phyloP scores from a whole-genome alignment of 2,113 vertebrate species.

The Muntiacus reevesi region DNA sequence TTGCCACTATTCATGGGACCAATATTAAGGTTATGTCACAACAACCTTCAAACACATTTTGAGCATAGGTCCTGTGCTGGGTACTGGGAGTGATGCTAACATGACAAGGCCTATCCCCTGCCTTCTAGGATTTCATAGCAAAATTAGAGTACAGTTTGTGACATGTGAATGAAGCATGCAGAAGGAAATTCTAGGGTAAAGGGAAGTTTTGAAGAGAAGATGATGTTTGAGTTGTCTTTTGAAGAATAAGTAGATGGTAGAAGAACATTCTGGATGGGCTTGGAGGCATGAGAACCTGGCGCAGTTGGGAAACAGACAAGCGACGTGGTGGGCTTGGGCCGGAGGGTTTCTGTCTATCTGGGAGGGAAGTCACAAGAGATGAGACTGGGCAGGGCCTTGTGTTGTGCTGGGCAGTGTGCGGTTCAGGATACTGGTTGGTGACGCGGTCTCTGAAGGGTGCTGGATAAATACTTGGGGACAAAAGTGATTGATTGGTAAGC shows the following conservation, averaged over 20 bases:
- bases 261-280: background rate
- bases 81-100: background rate
- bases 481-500: no score
- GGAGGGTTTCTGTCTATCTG: background rate
- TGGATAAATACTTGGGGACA: background rate
- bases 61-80: no score
- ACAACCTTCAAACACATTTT: background rate
- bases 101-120: background rate
- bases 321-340: background rate
- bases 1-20: background rate
- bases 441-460: no score
- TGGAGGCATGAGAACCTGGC: background rate
- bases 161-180: background rate
- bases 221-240: background rate
- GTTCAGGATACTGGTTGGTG: rapidly evolving
- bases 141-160: background rate
- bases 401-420: background rate
- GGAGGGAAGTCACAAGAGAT: background rate
- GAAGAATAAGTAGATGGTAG: background rate
- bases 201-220: background rate
- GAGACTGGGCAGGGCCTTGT: background rate
- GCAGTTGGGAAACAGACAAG: background rate
- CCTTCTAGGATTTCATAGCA: background rate
- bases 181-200: background rate
- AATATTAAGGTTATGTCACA: background rate